phyloP scores from a whole-genome alignment of 2,888 invertebrate genomes.

The Sussaba pulchella region DNA sequence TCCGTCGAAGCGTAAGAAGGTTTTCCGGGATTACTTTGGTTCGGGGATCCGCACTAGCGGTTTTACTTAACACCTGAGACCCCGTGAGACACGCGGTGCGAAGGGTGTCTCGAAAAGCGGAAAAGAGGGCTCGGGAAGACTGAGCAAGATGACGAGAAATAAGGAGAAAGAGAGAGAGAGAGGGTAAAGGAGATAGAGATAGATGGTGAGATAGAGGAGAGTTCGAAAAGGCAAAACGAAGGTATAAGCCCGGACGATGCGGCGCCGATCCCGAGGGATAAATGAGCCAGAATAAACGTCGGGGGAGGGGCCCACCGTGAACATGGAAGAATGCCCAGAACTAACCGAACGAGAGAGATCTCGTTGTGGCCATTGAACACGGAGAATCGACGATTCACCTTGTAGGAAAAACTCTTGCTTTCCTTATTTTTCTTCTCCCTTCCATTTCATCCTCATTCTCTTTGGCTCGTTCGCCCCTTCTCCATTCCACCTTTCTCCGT shows the following conservation, averaged over 20 bases:
- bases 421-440: constrained; percentile 8
- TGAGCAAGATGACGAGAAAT: constrained; percentile 5
- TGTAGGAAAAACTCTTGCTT: constrained; percentile 36
- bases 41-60: constrained; percentile 62
- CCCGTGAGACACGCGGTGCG: constrained; percentile 53
- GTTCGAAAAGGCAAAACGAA: constrained; percentile 66
- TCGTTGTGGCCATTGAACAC: constrained; percentile 46
- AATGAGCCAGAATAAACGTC: constrained; percentile 77
- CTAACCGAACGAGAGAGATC: constrained; percentile 66
- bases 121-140: constrained; percentile 15
- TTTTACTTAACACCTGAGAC: constrained; percentile 78
- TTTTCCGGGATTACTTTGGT: constrained; percentile 52
- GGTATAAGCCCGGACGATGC: constrained; percentile 67
- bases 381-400: constrained; percentile 51
- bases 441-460: constrained; percentile 1
- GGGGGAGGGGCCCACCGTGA: constrained; percentile 60
- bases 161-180: constrained; percentile 53
- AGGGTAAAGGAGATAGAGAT: too few species aligned
- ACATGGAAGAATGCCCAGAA: constrained; percentile 73
- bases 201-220: constrained; percentile 32
- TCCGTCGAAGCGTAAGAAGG: constrained; percentile 61
- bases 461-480: constrained; percentile 27
- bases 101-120: constrained; percentile 12
- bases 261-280: constrained; percentile 72
- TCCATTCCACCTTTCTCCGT: constrained; percentile 60